A percentile compares a stretch with the other conserved stretches of the same genome.
phyloP scores from a whole-genome alignment of 2,797 vertebrate species.

The Pangasius larnaudii region DNA sequence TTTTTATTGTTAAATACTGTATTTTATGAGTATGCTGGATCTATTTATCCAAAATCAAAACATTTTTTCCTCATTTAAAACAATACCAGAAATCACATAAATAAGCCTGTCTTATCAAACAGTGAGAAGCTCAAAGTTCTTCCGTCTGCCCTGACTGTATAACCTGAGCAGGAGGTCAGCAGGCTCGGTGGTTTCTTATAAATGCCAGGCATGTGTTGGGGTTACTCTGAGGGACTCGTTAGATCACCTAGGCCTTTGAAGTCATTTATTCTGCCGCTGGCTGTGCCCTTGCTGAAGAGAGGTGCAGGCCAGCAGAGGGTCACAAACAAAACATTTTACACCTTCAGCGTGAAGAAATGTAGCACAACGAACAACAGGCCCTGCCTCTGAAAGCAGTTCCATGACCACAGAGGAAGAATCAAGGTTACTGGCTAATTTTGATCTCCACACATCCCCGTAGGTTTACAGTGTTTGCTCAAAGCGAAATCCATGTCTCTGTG shows the following conservation, averaged over 20 bases:
- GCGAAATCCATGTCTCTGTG: slow-evolving; percentile 2
- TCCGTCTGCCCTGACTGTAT: not conserved
- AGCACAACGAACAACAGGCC: slow-evolving; percentile 1
- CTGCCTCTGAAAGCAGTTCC: slow-evolving; percentile 19
- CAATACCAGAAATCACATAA: not conserved
- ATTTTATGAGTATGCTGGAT: not conserved
- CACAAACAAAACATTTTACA: slow-evolving; percentile 37
- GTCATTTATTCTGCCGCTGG: slow-evolving; percentile 34
- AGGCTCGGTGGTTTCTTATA: slow-evolving; percentile 14
- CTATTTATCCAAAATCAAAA: not conserved
- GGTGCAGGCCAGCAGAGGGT: slow-evolving; percentile 34
- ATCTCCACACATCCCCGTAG: slow-evolving; percentile 22
- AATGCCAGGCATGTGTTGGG: slow-evolving; percentile 29
- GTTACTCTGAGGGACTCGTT: slow-evolving; percentile 36
- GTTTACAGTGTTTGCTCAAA: slow-evolving; percentile 31
- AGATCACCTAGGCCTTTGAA: slow-evolving; percentile 39
- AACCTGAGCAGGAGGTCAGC: slow-evolving; percentile 21
- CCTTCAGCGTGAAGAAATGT: slow-evolving; percentile 14
- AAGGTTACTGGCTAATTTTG: slow-evolving; percentile 38
- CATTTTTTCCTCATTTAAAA: not conserved
- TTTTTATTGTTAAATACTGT: not conserved
- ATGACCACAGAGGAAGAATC: slow-evolving; percentile 24
- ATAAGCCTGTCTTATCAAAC: slow-evolving; percentile 4
- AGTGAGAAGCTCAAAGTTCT: slow-evolving; percentile 1
- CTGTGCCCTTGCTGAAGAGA: slow-evolving; percentile 51